Percentiles rank a stretch among this genome's conserved stretches.
Conservation (phyloP, 2,888 invertebrate genomes). For the Nezara viridula region DNA sequence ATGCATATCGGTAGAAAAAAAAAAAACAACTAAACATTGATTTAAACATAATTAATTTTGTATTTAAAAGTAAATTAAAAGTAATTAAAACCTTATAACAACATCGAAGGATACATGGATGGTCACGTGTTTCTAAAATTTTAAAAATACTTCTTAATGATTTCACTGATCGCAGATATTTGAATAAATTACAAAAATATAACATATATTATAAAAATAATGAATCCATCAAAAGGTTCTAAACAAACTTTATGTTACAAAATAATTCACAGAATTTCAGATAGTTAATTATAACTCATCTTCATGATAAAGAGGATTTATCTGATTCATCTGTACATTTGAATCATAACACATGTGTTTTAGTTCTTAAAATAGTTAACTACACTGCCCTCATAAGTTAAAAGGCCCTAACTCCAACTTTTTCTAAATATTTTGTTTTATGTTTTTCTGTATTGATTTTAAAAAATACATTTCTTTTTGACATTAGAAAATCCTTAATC, state of each 20-base stretch:
- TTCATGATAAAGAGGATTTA: background rate
- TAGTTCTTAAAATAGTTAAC: no score
- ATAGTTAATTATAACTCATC: background rate
- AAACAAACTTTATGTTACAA: background rate
- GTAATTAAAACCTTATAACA: background rate
- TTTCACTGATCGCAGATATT: background rate
- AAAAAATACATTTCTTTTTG: no score
- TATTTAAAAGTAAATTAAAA: slow-evolving; percentile 31
- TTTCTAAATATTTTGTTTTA: no score
- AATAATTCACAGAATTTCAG: background rate
- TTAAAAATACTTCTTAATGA: background rate
- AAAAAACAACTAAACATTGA: background rate
- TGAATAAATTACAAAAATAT: background rate
- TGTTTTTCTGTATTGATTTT: no score
- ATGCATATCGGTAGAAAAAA: slow-evolving; percentile 34
- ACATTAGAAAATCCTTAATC: no score
- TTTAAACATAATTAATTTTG: slow-evolving; percentile 47
- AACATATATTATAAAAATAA: background rate
- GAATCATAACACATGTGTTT: background rate
- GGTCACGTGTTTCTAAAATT: slow-evolving; percentile 6
- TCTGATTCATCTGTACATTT: background rate
- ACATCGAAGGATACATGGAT: slow-evolving; percentile 46
- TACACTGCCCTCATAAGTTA: no score
- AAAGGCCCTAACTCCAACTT: no score
- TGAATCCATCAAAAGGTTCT: background rate